These are phyloP conservation scores for Petrocephalus microphthalmus DNA, from an alignment of 2,113 vertebrate species.

Conservation along the genomic window DNA sequence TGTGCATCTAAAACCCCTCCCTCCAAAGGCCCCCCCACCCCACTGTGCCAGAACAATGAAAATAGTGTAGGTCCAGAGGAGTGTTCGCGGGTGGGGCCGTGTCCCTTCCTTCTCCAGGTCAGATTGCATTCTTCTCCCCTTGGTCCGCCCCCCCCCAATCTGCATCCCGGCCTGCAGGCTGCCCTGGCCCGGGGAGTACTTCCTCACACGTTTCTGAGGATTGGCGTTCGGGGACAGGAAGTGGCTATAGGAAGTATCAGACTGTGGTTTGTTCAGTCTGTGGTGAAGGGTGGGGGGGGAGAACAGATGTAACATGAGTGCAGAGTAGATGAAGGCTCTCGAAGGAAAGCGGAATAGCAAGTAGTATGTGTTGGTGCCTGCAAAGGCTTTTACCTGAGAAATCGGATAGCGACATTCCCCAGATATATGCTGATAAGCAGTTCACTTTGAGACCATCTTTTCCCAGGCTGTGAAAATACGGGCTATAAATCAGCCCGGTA, in stretches of 20 bases:
- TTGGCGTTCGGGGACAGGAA: neutral
- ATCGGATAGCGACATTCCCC: neutral
- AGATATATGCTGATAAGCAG: neutral
- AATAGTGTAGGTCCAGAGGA: neutral
- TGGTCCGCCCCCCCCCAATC: constrained; percentile 3
- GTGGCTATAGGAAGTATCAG: neutral
- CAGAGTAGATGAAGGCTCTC: neutral
- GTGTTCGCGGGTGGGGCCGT: neutral
- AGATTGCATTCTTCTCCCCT: constrained; percentile 4
- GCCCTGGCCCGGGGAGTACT: too few relatives aligned
- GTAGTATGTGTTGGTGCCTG: neutral
- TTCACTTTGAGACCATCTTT: neutral
- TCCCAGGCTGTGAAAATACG: neutral
- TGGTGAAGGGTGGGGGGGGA: neutral
- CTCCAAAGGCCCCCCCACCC: neutral
- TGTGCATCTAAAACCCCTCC: neutral
- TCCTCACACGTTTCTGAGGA: neutral
- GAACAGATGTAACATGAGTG: neutral
- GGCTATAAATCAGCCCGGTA: neutral
- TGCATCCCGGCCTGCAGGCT: neutral
- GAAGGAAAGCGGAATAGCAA: neutral
- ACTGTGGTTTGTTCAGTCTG: neutral
- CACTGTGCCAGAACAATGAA: neutral
- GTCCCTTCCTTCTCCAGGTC: neutral
- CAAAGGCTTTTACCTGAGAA: neutral